phyloP scores from a whole-genome alignment of 2,888 invertebrate genomes.

The Ormyrus nitidulus region DNA sequence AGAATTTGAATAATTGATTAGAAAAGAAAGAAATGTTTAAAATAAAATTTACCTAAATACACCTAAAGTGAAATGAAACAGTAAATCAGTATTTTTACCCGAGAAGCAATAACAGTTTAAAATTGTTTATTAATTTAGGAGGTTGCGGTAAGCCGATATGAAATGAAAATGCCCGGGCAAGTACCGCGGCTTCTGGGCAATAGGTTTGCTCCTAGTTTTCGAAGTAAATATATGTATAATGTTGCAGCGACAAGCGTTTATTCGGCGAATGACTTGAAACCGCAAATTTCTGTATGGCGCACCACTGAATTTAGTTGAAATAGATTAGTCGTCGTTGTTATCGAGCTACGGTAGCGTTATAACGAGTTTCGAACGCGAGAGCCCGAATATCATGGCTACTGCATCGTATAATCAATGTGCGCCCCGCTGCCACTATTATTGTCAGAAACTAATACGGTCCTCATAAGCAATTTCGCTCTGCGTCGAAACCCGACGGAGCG shows the following conservation, averaged over 20 bases:
- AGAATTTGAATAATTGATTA: too few relatives aligned
- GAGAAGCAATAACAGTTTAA: too few relatives aligned
- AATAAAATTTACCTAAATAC: too few relatives aligned
- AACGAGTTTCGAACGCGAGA: background rate
- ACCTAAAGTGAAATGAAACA: too few relatives aligned
- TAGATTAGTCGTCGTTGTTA: slow-evolving; percentile 39
- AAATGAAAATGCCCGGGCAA: slow-evolving; percentile 7
- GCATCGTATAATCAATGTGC: too few relatives aligned
- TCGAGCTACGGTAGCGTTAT: background rate
- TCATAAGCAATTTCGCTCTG: too few relatives aligned
- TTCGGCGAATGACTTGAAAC: slow-evolving; percentile 23
- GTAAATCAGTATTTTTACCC: too few relatives aligned
- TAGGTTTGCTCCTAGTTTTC: slow-evolving; percentile 13
- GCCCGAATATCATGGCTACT: too few relatives aligned
- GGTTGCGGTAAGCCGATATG: background rate
- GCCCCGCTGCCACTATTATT: too few relatives aligned
- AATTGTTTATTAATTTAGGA: too few relatives aligned
- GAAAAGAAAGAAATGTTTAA: too few relatives aligned
- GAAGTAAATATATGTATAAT: slow-evolving; percentile 21
- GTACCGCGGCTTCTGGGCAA: background rate
- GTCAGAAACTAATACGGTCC: too few relatives aligned
- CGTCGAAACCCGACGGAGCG: background rate
- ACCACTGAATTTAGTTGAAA: slow-evolving; percentile 45
- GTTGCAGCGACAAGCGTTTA: slow-evolving; percentile 13
- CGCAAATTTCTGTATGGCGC: slow-evolving; percentile 39